Evolutionary conservation across 1,140 invertebrate genomes (phyloP), one percentile per base, ranked within the genome.

Genomic region (Hesperophylax magnus): DNA sequence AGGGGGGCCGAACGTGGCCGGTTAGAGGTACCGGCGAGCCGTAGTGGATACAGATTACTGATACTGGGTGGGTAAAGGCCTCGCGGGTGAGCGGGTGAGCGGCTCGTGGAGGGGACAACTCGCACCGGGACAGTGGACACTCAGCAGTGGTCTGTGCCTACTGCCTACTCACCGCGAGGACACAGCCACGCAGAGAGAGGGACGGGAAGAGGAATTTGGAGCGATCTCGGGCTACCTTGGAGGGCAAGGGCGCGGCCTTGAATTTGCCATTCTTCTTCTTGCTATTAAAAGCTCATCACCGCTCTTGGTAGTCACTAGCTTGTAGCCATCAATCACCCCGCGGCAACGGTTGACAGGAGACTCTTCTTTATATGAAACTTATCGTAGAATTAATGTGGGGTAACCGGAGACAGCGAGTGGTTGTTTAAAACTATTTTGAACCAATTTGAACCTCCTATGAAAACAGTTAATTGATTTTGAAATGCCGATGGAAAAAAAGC

Each of bases 161-260:
- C 34, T 34, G 8, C 5, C 9, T 47, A 11, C 39, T 47, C 39
- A 14, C 39, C 9, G 39, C 39, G 11, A 47, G 39, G 39, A 47
- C 22, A 67, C 2, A 65, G 27, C 17, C 11, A 11, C 20, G 63
- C 24, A 31, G 54, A 72, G 54, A 72, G 69, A 53, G 69, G 14
- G 15, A 24, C 20, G 11, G 34, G 54, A 72, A 31, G 20, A n/a
- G 18, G 52, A 72, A 31, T 67, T 24, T 31, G 27, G 63, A 31
- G n/a, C n/a, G 56, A 7, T 22, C 22, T 34, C 31, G 24, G 9
- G 14, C 63, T 31, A 9, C 39, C 27, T 31, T 4, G 24, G 34
- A 67, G 63, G 31, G 18, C 63, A 67, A 67, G 63, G 63, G 63
- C 63, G 34, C 14, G 63, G 34, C 63, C 63, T 34, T 34, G 63